A percentile compares a stretch with the other conserved stretches of the same genome.
phyloP scores from a whole-genome alignment of 2,888 invertebrate genomes.

The Cordilura impudica region DNA sequence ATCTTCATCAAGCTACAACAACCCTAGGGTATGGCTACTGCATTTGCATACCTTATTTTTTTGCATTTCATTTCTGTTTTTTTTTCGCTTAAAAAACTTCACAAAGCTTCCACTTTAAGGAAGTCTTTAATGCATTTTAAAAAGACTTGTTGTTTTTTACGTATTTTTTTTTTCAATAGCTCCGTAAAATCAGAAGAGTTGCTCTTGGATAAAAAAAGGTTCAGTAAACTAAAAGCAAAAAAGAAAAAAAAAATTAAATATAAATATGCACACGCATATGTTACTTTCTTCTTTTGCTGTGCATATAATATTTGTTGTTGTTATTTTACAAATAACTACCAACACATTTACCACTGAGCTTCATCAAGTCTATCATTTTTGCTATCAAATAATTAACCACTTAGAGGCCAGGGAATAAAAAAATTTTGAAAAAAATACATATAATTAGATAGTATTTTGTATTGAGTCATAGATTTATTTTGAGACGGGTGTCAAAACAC shows the following conservation, averaged over 20 bases:
- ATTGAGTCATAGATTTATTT: too few relatives aligned
- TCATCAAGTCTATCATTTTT: conserved; percentile 59
- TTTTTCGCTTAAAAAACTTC: conserved; percentile 15
- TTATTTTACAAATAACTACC: conserved; percentile 11
- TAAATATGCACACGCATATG: conserved; percentile 46
- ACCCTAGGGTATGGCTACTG: conserved; percentile 76
- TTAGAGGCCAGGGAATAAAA: background rate
- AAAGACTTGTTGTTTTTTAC: conserved; percentile 4
- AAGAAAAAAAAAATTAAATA: conserved; percentile 6
- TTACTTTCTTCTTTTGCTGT: conserved; percentile 56
- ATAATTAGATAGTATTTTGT: too few relatives aligned
- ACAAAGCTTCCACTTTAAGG: conserved; percentile 37
- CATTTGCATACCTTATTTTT: conserved; percentile 71
- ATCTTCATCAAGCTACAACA: conserved; percentile 69
- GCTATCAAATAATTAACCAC: background rate
- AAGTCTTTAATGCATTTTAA: conserved; percentile 45
- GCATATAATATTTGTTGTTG: background rate
- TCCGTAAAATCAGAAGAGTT: background rate
- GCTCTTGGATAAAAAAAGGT: conserved; percentile 25
- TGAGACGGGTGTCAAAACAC: background rate
- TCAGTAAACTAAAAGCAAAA: conserved; percentile 27
- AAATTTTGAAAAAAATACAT: background rate
- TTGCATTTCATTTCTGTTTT: conserved; percentile 13
- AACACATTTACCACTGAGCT: conserved; percentile 27
- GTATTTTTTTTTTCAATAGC: conserved; percentile 31